Percentiles rank a stretch among this genome's conserved stretches.
Conservation (phyloP, 2,888 invertebrate species). For the Agrypnus murinus region DNA sequence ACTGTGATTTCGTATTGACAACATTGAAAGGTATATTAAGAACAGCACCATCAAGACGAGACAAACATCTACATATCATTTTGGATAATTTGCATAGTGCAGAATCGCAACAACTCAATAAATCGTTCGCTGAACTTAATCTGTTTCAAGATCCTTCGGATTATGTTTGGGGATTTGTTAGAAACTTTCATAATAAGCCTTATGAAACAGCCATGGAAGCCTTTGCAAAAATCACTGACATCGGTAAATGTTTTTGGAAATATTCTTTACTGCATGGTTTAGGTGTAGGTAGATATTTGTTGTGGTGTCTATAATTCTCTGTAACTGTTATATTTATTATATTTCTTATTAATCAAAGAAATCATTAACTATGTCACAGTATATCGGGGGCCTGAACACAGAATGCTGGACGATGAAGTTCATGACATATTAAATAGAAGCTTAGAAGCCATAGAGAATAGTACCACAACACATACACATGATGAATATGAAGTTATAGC, state of each 20-base stretch:
- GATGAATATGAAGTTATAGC: conserved; percentile 84
- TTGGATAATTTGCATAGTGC: conserved; percentile 78
- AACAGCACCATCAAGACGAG: conserved; percentile 81
- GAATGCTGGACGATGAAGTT: conserved; percentile 77
- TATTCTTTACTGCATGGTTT: conserved; percentile 26
- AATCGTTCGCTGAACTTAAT: conserved; percentile 91
- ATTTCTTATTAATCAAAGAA: conserved; percentile 14
- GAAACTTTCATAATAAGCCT: conserved; percentile 80
- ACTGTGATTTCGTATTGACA: conserved; percentile 84
- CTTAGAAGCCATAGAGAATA: conserved; percentile 71
- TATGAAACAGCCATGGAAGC: conserved; percentile 89
- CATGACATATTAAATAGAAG: conserved; percentile 78
- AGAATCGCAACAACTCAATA: conserved; percentile 82
- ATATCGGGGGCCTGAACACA: conserved; percentile 78
- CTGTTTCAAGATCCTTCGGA: conserved; percentile 83
- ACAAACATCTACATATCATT: conserved; percentile 82
- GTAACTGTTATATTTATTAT: neutral
- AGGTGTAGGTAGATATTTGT: conserved; percentile 22
- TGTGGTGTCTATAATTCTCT: neutral
- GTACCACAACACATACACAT: conserved; percentile 74
- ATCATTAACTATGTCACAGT: conserved; percentile 67
- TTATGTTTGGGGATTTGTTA: conserved; percentile 79
- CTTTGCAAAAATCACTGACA: conserved; percentile 90
- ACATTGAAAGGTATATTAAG: conserved; percentile 78
- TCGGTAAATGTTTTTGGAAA: conserved; percentile 72